Conservation (phyloP, 1,140 invertebrate genomes). For the Varroa destructor region DNA sequence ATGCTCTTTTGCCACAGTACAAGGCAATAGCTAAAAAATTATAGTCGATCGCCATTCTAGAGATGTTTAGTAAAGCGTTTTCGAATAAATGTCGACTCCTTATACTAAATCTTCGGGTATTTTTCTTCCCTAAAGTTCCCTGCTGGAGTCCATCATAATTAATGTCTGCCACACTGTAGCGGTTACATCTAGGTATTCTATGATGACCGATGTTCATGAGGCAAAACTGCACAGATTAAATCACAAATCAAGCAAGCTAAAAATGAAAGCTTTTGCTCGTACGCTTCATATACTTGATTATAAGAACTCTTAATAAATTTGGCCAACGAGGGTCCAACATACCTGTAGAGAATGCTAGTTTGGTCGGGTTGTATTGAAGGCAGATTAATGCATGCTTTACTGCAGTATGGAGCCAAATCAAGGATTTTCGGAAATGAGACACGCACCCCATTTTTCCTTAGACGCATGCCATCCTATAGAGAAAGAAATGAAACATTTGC, state of each 20-base stretch:
- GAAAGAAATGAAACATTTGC: slow-evolving; percentile 41
- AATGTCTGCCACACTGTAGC: slow-evolving; percentile 14
- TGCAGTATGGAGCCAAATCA: slow-evolving; percentile 80
- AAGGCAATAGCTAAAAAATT: background rate
- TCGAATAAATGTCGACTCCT: background rate
- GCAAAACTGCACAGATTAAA: background rate
- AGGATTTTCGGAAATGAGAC: slow-evolving; percentile 74
- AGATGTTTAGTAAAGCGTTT: background rate
- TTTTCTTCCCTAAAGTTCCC: slow-evolving; percentile 15
- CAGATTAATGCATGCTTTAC: slow-evolving; percentile 36
- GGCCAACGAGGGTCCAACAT: background rate
- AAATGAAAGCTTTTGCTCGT: too few relatives aligned
- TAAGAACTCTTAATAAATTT: background rate
- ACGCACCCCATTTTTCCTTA: slow-evolving; percentile 65
- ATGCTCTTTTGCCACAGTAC: too few relatives aligned
- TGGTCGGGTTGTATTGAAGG: slow-evolving; percentile 37
- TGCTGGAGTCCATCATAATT: background rate
- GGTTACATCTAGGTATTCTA: background rate
- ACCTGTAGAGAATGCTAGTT: slow-evolving; percentile 32
- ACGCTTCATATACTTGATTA: too few relatives aligned
- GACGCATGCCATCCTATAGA: slow-evolving; percentile 51
- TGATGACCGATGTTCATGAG: slow-evolving; percentile 13
- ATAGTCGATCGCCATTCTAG: background rate
- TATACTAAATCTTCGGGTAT: slow-evolving; percentile 28
- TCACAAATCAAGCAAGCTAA: too few relatives aligned